phyloP scores from a whole-genome alignment of 23 tunicate species.

The Ascidia mentula region DNA sequence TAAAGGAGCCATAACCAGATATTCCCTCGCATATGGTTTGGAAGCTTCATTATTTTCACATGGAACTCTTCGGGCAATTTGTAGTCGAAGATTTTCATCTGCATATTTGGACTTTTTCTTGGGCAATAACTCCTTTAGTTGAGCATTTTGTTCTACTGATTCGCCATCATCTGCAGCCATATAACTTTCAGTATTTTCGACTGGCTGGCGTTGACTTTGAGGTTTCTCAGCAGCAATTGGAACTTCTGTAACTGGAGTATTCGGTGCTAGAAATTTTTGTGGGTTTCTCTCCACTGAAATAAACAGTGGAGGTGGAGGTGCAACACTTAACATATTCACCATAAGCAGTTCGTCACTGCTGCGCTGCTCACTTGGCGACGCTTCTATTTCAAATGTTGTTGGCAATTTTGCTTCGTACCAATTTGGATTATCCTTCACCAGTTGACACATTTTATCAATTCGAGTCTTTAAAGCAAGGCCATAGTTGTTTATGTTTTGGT shows the following conservation, averaged over 20 bases:
- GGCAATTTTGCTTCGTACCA: not conserved
- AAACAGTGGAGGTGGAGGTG: not conserved
- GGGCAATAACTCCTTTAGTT: not conserved
- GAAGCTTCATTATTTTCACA: not conserved
- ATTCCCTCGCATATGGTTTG: not conserved
- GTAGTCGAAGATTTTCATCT: not conserved
- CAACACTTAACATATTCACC: not conserved
- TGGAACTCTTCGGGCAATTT: not conserved
- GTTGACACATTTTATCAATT: constrained; percentile 22
- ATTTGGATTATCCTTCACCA: not conserved
- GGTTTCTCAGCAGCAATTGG: not conserved
- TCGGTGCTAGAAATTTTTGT: not conserved
- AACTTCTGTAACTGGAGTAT: too few species aligned
- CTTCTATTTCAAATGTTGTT: not conserved
- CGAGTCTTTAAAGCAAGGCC: constrained; percentile 26
- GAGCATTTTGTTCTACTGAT: not conserved
- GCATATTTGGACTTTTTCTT: not conserved
- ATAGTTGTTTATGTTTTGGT: constrained; percentile 19
- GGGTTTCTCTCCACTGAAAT: too few species aligned
- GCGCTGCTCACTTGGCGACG: not conserved
- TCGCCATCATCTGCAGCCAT: not conserved
- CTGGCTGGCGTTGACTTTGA: not conserved
- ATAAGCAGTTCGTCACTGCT: not conserved
- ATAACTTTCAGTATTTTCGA: not conserved
- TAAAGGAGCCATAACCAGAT: not conserved